phyloP scores from a whole-genome alignment of 1,140 invertebrate species.

The Hestina assimilis region DNA sequence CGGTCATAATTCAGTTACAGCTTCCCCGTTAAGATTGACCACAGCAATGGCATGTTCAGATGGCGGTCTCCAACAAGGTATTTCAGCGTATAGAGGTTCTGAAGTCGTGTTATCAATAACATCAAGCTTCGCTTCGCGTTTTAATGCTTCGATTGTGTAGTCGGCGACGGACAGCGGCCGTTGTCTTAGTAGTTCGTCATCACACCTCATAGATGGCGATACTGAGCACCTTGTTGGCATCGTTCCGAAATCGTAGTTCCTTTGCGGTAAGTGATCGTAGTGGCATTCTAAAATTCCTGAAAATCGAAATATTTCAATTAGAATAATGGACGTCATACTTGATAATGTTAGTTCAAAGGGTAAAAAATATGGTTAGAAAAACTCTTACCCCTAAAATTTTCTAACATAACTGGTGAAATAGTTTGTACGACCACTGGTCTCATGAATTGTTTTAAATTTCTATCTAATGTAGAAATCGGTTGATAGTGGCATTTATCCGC shows the following conservation, averaged over 20 bases:
- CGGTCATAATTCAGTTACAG: slow-evolving; percentile 75
- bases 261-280: slow-evolving; percentile 70
- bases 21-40: slow-evolving; percentile 67
- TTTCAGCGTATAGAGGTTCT: slow-evolving; percentile 75
- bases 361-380: slow-evolving; percentile 1
- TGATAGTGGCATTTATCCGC: slow-evolving; percentile 66
- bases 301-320: slow-evolving; percentile 17
- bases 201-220: slow-evolving; percentile 56
- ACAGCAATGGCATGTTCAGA: slow-evolving; percentile 66
- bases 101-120: slow-evolving; percentile 58
- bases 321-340: background rate
- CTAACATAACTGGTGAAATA: slow-evolving; percentile 75
- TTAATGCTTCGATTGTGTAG: slow-evolving; percentile 63
- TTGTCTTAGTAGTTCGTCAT: slow-evolving; percentile 43
- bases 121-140: slow-evolving; percentile 65
- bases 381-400: slow-evolving; percentile 73
- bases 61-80: slow-evolving; percentile 69
- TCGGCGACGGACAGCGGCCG: slow-evolving; percentile 49
- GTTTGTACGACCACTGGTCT: slow-evolving; percentile 70
- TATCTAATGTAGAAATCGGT: slow-evolving; percentile 66
- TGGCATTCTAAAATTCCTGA: slow-evolving; percentile 75
- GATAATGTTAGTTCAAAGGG: background rate
- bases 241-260: slow-evolving; percentile 50
- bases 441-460: slow-evolving; percentile 74
- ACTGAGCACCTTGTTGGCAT: slow-evolving; percentile 40